These are phyloP conservation scores for Tenualosa thibaudeaui DNA, from an alignment of 2,797 vertebrate species.

Conservation along the genomic window DNA sequence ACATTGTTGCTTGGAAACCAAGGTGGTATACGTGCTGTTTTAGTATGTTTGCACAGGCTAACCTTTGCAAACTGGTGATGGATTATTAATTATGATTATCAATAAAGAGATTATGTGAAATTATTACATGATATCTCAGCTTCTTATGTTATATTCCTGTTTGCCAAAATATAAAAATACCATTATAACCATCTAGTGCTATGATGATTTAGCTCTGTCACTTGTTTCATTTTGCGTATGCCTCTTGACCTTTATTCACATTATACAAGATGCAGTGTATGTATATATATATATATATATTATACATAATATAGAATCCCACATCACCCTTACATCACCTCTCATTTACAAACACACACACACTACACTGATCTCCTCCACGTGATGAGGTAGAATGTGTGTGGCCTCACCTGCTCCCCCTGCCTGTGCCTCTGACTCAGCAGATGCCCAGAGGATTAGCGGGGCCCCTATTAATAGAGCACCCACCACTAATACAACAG, in stretches of 20 bases:
- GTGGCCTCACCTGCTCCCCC: neutral
- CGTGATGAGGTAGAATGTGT: conserved; percentile 13
- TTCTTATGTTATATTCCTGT: neutral
- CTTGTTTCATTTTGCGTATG: neutral
- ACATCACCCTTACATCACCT: neutral
- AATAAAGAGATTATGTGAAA: conserved; percentile 61
- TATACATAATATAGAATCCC: too few relatives aligned
- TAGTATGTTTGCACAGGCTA: conserved; percentile 73
- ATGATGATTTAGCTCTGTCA: neutral
- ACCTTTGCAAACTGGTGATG: conserved; percentile 64
- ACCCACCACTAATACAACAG: neutral
- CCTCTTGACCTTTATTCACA: neutral
- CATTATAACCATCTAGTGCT: neutral
- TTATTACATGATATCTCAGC: neutral
- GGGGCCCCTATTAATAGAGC: conserved; percentile 40
- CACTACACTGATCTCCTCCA: conserved; percentile 19
- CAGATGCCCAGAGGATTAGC: conserved; percentile 48
- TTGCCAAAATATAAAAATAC: neutral
- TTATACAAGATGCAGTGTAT: too few relatives aligned
- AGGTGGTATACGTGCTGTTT: conserved; percentile 67
- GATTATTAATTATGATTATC: conserved; percentile 56
- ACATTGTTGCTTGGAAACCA: conserved; percentile 49
- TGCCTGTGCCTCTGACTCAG: conserved; percentile 42
- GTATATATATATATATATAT: too few relatives aligned
- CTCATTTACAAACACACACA: neutral